phyloP scores from a whole-genome alignment of 2,888 invertebrate species.

The Amblyteles armatorius region DNA sequence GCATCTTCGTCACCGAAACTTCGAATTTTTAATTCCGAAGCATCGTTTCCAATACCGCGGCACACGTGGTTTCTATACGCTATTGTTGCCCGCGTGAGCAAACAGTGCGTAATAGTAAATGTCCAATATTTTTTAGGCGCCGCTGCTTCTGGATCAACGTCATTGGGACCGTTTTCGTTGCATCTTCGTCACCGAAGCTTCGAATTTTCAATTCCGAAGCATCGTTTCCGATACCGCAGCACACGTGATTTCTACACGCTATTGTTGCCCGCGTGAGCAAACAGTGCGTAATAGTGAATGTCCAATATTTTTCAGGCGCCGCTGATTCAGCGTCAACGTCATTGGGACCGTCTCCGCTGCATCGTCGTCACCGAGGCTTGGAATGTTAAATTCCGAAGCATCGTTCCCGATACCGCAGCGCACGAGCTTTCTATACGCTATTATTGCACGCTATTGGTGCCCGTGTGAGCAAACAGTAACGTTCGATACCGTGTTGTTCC shows the following conservation, averaged over 20 bases:
- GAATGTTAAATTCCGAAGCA: conserved; percentile 20
- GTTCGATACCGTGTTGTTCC: conserved; percentile 49
- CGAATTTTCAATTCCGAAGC: conserved; percentile 12
- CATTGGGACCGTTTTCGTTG: too few species aligned
- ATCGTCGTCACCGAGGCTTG: background rate
- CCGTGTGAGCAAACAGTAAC: conserved; percentile 46
- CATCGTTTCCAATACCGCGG: background rate
- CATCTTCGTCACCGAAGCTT: background rate
- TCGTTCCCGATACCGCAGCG: background rate
- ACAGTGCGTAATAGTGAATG: background rate
- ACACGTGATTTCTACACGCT: background rate
- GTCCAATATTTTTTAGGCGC: background rate
- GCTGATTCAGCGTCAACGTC: background rate
- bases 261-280: conserved; percentile 41
- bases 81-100: conserved; percentile 43
- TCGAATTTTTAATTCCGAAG: conserved; percentile 10
- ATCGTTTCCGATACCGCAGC: background rate
- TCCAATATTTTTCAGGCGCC: background rate
- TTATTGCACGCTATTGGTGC: conserved; percentile 40
- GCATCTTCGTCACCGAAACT: background rate
- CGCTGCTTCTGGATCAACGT: too few species aligned
- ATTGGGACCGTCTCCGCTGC: background rate
- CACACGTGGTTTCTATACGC: background rate
- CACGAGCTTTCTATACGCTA: conserved; percentile 11
- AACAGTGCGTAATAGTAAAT: background rate